Conservation (phyloP, 1,140 invertebrate species). For the Tribolium madens region DNA sequence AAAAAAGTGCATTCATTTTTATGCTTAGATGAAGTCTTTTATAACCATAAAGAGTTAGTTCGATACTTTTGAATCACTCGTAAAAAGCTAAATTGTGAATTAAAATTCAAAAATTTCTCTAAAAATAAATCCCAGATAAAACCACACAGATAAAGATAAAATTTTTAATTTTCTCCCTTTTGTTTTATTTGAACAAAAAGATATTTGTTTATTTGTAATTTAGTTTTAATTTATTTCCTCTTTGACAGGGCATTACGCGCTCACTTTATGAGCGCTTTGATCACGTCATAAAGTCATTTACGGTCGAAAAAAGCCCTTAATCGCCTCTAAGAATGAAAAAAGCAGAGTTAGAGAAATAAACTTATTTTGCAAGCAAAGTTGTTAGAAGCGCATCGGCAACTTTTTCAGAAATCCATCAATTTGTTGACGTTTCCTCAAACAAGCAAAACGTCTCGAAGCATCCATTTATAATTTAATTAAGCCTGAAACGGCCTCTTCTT, state of each 20-base stretch:
- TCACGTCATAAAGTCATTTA: not conserved
- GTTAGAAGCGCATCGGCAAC: not conserved
- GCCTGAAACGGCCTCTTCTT: not conserved
- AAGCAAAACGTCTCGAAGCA: not conserved
- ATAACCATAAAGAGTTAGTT: too few relatives aligned
- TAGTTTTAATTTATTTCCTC: not conserved
- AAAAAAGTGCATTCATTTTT: too few relatives aligned
- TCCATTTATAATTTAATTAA: constrained; percentile 10
- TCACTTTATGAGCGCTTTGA: not conserved
- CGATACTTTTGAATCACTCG: too few relatives aligned
- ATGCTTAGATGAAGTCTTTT: too few relatives aligned
- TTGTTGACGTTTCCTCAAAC: not conserved
- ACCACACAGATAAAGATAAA: too few relatives aligned
- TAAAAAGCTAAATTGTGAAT: too few relatives aligned
- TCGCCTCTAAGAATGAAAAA: not conserved
- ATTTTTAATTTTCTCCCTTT: too few relatives aligned
- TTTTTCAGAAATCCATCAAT: constrained; percentile 1
- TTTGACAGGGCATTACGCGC: not conserved
- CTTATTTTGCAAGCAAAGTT: not conserved
- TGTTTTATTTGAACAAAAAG: too few relatives aligned
- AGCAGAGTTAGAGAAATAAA: not conserved
- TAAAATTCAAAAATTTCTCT: too few relatives aligned
- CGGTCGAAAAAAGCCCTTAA: not conserved
- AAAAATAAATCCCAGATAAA: too few relatives aligned
- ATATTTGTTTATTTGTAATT: too few relatives aligned